Evolutionary conservation across 2,113 vertebrate genomes (phyloP).

Genomic region (Sturnira hondurensis): DNA sequence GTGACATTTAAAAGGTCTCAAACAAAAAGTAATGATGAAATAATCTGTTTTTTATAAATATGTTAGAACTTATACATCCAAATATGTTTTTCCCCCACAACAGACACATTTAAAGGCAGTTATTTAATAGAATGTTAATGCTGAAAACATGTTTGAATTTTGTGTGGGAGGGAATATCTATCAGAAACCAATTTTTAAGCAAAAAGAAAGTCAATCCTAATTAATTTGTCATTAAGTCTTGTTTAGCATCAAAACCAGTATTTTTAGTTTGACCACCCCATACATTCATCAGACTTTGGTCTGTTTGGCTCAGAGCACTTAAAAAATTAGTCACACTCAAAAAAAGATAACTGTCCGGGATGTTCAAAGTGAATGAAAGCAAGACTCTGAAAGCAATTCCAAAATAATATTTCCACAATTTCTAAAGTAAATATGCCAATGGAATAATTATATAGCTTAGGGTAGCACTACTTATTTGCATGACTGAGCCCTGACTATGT

Average conservation of each 20-base stretch:
- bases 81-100: not conserved
- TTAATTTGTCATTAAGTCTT: not conserved
- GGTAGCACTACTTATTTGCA: not conserved
- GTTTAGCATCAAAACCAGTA: not conserved
- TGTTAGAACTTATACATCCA: not conserved
- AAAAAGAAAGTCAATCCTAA: not conserved
- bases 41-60: not conserved
- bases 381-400: not conserved
- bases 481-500: not conserved
- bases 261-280: not conserved
- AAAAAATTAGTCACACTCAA: not conserved
- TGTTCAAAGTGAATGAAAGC: conserved; percentile 17
- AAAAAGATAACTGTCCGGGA: not conserved
- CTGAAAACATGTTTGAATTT: not conserved
- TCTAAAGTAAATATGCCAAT: not conserved
- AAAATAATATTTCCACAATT: not conserved
- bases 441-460: not conserved
- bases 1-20: not conserved
- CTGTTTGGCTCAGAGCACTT: not conserved
- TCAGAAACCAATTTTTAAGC: not conserved
- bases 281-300: not conserved
- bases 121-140: not conserved
- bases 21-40: not conserved
- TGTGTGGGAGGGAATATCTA: not conserved
- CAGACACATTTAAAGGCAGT: not conserved